phyloP scores from a whole-genome alignment of 2,113 vertebrate genomes.

The Hassar affinis region DNA sequence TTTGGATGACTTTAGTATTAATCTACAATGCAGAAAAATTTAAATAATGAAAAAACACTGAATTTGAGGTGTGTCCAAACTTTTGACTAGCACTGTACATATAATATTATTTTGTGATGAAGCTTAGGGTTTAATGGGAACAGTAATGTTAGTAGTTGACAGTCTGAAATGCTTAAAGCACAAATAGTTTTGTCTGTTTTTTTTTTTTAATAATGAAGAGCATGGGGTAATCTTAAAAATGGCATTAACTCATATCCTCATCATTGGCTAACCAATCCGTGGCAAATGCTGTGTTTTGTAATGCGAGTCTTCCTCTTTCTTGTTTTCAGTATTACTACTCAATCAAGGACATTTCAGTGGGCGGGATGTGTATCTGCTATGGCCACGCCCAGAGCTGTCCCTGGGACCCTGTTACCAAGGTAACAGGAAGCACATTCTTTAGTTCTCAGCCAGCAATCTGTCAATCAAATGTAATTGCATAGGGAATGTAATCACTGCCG shows the following conservation, averaged over 20 bases:
- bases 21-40: too few relatives aligned
- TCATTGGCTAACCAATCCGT: background rate
- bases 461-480: conserved; percentile 43
- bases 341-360: conserved; percentile 92
- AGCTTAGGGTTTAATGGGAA: background rate
- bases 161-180: background rate
- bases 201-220: background rate
- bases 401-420: conserved; percentile 81
- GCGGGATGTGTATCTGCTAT: conserved; percentile 95
- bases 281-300: background rate
- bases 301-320: background rate
- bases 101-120: background rate
- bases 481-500: conserved; percentile 21
- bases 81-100: too few relatives aligned
- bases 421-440: conserved; percentile 54
- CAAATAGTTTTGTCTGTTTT: background rate
- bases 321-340: conserved; percentile 89
- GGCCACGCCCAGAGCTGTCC: conserved; percentile 93
- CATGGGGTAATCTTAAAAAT: background rate
- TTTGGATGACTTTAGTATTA: too few relatives aligned
- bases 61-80: too few relatives aligned
- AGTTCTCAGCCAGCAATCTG: conserved; percentile 16
- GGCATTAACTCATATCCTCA: background rate
- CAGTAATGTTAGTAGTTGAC: background rate
- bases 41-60: too few relatives aligned